phyloP scores from a whole-genome alignment of 1,140 invertebrate species.

The Forficula auricularia region DNA sequence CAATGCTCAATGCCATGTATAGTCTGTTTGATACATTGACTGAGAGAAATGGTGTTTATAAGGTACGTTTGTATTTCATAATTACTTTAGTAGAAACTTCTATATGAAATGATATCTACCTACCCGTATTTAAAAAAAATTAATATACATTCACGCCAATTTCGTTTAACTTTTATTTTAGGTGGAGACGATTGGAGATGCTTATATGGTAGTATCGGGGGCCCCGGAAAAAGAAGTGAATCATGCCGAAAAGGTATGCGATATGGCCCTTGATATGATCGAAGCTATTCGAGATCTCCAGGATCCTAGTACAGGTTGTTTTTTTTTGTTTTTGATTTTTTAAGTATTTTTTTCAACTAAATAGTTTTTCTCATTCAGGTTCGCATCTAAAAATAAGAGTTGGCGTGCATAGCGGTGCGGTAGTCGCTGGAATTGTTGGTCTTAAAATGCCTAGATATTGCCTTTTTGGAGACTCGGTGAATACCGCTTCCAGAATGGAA shows the following conservation, averaged over 20 bases:
- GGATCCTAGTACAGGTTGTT: constrained; percentile 68
- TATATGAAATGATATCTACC: too few species aligned
- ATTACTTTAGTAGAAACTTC: too few species aligned
- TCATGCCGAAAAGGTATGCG: constrained; percentile 84
- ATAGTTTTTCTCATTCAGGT: constrained; percentile 30
- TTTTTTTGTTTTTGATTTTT: neutral
- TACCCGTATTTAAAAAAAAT: too few species aligned
- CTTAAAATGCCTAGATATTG: constrained; percentile 91
- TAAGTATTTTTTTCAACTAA: neutral
- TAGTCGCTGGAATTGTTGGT: constrained; percentile 87
- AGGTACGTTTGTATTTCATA: constrained; percentile 55
- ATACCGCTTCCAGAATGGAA: constrained; percentile 83
- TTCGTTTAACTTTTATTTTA: too few species aligned
- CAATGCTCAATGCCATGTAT: constrained; percentile 93
- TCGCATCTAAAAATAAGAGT: constrained; percentile 76
- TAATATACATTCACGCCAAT: too few species aligned
- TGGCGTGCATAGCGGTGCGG: constrained; percentile 66
- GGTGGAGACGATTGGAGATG: constrained; percentile 94
- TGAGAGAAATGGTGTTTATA: constrained; percentile 82
- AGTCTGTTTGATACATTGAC: constrained; percentile 82
- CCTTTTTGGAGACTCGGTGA: constrained; percentile 82
- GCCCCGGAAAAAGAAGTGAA: constrained; percentile 76
- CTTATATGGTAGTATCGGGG: constrained; percentile 93
- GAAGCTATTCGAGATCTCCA: constrained; percentile 77
- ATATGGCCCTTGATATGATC: constrained; percentile 93